Conservation (phyloP, 2,113 vertebrate species). For the Dolichallabes microphthalmus region DNA sequence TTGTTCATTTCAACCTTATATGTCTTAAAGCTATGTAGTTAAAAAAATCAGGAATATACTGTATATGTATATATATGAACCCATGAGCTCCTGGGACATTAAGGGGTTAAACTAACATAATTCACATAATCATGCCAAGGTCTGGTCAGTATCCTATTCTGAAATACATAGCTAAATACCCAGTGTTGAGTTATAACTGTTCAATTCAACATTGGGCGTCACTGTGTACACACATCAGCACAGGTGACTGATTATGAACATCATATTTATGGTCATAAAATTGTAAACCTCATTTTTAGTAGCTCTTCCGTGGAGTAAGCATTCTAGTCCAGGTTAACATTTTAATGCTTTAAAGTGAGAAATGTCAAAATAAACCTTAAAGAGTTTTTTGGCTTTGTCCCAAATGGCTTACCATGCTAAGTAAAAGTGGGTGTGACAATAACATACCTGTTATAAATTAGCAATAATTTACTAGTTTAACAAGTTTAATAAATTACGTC, state of each 20-base stretch:
- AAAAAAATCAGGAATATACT: not conserved
- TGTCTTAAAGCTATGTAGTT: not conserved
- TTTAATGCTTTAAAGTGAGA: not conserved
- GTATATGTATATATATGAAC: not conserved
- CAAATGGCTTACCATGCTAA: not conserved
- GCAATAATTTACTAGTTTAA: too few species aligned
- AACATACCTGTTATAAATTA: not conserved
- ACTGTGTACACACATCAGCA: not conserved
- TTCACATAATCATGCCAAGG: not conserved
- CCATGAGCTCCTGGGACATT: not conserved
- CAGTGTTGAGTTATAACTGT: conserved; percentile 3
- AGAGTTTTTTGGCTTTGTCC: not conserved
- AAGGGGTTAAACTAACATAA: not conserved
- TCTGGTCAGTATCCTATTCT: not conserved
- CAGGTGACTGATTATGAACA: not conserved
- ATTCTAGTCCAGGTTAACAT: not conserved
- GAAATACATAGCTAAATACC: conserved; percentile 14
- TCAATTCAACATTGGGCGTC: not conserved
- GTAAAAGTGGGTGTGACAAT: not conserved
- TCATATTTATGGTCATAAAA: not conserved
- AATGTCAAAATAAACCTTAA: not conserved
- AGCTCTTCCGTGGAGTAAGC: not conserved
- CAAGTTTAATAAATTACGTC: not conserved
- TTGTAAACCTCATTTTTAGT: conserved; percentile 1
- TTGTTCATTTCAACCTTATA: not conserved